Percentiles rank a stretch among this genome's conserved stretches.
Conservation (phyloP, 1,140 invertebrate genomes). For the Eriosoma lanigerum region DNA sequence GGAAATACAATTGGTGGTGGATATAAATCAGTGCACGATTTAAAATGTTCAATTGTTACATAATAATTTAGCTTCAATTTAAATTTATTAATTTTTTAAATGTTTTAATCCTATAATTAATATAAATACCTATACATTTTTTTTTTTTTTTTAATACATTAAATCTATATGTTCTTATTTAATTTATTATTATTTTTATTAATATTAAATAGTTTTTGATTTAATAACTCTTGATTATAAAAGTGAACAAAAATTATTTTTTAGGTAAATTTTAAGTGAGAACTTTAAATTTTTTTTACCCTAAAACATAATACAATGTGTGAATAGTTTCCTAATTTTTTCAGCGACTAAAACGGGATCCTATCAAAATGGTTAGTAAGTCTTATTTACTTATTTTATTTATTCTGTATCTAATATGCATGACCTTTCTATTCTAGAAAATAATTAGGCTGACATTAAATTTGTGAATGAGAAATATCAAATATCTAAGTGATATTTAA, state of each 20-base stretch:
- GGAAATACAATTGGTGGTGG: constrained; percentile 16
- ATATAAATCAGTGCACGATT: constrained; percentile 23
- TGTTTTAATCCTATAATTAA: constrained; percentile 1
- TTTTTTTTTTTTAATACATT: too few species aligned
- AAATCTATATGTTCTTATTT: constrained; percentile 17
- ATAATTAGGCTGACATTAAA: constrained; percentile 17
- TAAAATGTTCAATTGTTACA: not conserved
- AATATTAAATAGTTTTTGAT: not conserved
- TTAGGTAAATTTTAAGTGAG: not conserved
- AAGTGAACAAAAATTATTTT: constrained; percentile 14
- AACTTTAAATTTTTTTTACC: not conserved
- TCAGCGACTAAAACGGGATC: constrained; percentile 50
- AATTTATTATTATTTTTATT: constrained; percentile 2
- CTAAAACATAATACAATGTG: constrained; percentile 41
- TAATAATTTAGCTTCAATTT: constrained; percentile 2
- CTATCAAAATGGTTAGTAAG: constrained; percentile 52
- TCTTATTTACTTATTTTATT: constrained; percentile 49
- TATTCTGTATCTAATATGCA: constrained; percentile 45
- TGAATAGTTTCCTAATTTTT: constrained; percentile 52
- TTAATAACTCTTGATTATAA: constrained; percentile 6
- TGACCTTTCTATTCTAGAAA: constrained; percentile 12
- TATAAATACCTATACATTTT: too few species aligned
- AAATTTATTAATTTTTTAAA: constrained; percentile 26
- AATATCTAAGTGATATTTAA: constrained; percentile 48
- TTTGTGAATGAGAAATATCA: not conserved